Conservation (phyloP, 2,113 vertebrate species). For the Antechinus stuartii region DNA sequence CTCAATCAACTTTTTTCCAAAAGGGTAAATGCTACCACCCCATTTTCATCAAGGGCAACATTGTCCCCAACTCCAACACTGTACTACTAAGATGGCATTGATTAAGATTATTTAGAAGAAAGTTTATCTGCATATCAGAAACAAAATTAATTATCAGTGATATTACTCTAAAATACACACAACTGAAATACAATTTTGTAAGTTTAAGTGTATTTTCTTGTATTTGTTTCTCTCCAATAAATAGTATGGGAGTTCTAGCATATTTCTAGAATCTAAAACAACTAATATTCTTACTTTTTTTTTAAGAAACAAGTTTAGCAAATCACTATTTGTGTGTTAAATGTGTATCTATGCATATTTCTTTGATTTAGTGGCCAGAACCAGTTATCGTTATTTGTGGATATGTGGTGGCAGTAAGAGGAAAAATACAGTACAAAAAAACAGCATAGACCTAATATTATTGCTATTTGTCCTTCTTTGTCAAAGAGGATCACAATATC, state of each 20-base stretch:
- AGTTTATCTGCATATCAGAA: constrained; percentile 38
- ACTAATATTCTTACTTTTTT: constrained; percentile 10
- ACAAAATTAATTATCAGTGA: neutral
- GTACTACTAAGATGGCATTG: neutral
- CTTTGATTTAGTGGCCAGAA: constrained; percentile 1
- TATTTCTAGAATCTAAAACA: constrained; percentile 13
- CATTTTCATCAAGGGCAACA: constrained; percentile 6
- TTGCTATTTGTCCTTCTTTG: too few relatives aligned
- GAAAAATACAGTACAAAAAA: neutral
- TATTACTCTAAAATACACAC: constrained; percentile 1
- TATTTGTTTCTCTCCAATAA: neutral
- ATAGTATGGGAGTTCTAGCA: neutral
- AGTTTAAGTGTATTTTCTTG: constrained; percentile 13
- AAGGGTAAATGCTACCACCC: constrained; percentile 5
- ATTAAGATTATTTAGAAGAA: neutral
- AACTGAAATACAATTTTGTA: neutral
- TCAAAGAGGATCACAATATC: too few relatives aligned
- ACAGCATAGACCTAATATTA: constrained; percentile 10
- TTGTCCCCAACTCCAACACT: constrained; percentile 18
- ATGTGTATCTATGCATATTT: constrained; percentile 1
- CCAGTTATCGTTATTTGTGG: constrained; percentile 19
- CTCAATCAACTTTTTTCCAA: constrained; percentile 11
- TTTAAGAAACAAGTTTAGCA: constrained; percentile 9
- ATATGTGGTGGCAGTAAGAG: constrained; percentile 31
- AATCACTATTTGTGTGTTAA: constrained; percentile 19